Evolutionary conservation across 2,113 vertebrate genomes (phyloP).

Genomic region (Sprattus sprattus): DNA sequence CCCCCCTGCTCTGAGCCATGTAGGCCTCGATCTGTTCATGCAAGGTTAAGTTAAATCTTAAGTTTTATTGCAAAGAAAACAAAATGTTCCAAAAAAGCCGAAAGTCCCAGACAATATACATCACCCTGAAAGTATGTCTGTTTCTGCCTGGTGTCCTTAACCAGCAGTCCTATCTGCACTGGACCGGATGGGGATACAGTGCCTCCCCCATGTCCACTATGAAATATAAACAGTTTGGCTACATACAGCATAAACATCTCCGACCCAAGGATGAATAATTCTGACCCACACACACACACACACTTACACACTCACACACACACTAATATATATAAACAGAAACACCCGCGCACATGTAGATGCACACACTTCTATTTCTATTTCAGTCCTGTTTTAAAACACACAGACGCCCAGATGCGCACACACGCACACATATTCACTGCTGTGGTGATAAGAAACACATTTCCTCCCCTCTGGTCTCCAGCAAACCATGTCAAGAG

Average conservation of each 20-base stretch:
- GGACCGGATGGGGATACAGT: slow-evolving; percentile 29
- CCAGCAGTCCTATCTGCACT: neutral
- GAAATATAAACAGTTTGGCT: slow-evolving; percentile 53
- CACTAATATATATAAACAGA: neutral
- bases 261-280: slow-evolving; percentile 33
- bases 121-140: neutral
- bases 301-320: neutral
- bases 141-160: neutral
- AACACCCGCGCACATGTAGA: neutral
- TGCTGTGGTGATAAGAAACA: slow-evolving; percentile 64
- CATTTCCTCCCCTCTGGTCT: slow-evolving; percentile 51
- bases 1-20: too few relatives aligned
- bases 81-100: too few relatives aligned
- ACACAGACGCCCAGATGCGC: slow-evolving; percentile 20
- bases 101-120: neutral
- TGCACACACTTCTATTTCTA: neutral
- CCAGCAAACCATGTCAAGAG: slow-evolving; percentile 51
- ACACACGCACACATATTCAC: slow-evolving; percentile 21
- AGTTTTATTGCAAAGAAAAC: too few relatives aligned
- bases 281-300: neutral
- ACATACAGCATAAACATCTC: slow-evolving; percentile 64
- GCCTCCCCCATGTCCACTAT: slow-evolving; percentile 48
- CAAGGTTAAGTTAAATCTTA: too few relatives aligned
- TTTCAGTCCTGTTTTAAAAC: neutral
- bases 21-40: too few relatives aligned